Base-by-base conservation (phyloP, 2,113 vertebrate genomes). In the Sturnira hondurensis region DNA sequence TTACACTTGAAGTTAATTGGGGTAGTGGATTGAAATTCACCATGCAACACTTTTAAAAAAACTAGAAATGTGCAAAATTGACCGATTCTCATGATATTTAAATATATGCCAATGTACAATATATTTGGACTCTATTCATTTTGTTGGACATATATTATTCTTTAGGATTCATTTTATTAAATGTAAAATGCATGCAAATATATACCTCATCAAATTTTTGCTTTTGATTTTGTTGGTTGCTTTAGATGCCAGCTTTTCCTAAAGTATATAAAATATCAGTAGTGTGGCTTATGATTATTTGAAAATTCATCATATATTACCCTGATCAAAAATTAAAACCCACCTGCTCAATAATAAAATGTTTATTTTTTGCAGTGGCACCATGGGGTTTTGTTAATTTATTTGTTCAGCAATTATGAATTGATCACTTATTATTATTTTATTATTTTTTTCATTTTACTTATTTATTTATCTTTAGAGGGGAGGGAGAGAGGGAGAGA, bases 41-140 rank as follows among this genome's bases (percentile, higher is more conserved):
- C 58, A 12, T 86, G 33, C 19, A 52, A 45, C 87, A 10, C 65
- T 65, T 36, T 96, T 94, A 24, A 87, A 77, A 90, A 47, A 58
- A 5, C 56, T 74, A 19, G 6, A 93, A 88, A 97, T 74, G 45
- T 89, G 54, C 41, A 96, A 90, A 97, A 89, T 16, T 63, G 56
- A 1, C 3, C 5, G 74, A 22, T 94, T 97, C 97, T 95, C 52
- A 91, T 93, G 26, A 84, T 96, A 93, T 83, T 94, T 94, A 89
- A 96, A 95, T 95, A 17, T 91, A 77, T 70, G 28, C 4, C 47
- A 96, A 73, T 38, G 47, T 73, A 22, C 0, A 83, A 73, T 41
- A 73, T 95, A 94, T 96, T 97, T 96, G 90, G 5, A 92, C 7
- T 88, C 12, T 43, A 77, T 73, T 58, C 1, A 86, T 95, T 86